A percentile compares a stretch with the other conserved stretches of the same genome.
Conservation (phyloP, 2,113 vertebrate species). For the Lichenostomus cassidix region DNA sequence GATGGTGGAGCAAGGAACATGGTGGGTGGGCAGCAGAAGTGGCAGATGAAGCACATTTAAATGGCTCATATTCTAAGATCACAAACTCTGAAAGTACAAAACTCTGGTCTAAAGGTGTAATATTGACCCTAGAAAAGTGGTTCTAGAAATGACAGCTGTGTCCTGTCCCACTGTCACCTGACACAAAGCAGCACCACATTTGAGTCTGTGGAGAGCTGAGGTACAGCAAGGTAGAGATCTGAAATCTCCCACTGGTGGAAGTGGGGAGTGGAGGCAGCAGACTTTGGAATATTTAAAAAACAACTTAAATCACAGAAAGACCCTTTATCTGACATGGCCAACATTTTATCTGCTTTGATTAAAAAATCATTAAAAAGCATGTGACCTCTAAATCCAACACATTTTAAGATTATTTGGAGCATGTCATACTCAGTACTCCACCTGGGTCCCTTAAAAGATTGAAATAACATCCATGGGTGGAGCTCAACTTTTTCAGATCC, state of each 20-base stretch:
- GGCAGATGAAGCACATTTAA: background rate
- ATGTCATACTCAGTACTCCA: background rate
- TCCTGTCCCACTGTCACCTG: background rate
- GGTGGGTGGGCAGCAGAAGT: background rate
- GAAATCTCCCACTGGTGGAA: background rate
- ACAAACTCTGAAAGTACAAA: background rate
- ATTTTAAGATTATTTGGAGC: background rate
- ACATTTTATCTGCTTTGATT: background rate
- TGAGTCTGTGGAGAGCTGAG: background rate
- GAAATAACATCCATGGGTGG: background rate
- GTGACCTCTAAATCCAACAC: background rate
- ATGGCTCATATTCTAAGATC: background rate
- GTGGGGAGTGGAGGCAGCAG: background rate
- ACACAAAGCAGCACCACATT: background rate
- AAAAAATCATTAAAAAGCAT: background rate
- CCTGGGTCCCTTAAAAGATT: background rate
- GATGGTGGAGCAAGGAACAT: background rate
- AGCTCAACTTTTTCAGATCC: background rate
- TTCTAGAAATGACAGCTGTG: background rate
- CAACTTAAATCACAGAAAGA: background rate
- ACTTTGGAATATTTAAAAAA: background rate
- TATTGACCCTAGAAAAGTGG: background rate
- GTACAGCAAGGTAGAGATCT: background rate
- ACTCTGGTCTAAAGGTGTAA: background rate
- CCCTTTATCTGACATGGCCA: background rate